Base-by-base conservation (phyloP, 2,113 vertebrate species). In the Lota lota region DNA sequence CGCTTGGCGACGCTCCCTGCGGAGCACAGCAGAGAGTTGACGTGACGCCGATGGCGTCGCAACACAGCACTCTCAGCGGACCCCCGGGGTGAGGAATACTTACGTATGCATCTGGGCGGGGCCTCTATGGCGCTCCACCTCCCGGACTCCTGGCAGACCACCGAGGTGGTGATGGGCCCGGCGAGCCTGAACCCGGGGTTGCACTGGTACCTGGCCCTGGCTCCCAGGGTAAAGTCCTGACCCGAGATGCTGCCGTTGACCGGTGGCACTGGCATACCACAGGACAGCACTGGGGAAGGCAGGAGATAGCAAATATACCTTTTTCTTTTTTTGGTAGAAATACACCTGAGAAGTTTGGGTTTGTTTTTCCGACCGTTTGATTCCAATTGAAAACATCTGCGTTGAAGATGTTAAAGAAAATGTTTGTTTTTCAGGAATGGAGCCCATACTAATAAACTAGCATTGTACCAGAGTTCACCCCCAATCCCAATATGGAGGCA, bases 181-280 rank as follows among this genome's bases (percentile, higher is more conserved):
- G 91, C 83, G 28, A 99, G 90, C 53, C 93, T 91, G 88, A 96
- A 98, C 63, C 97, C 97, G 0, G 93, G 89, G 57, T 92, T 93
- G 82, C 97, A 99, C 24, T 90, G 93, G 86, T 97, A 99, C 54
- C 93, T 54, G 0, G 95, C 95, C 68, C 85, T 94, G n/a, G 94
- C 94, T 0, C 96, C 94, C 28, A 98, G 87, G 0, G 95, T 97
- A 85, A 98, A 99, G 83, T 98, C 96, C 83, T 95, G 95, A 22
- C 95, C 96, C 20, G 92, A 93, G 12, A 97, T 94, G 0, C 94
- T 91, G 0, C 97, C 97, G 0, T 97, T 97, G 70, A 91, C 90
- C 0, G 97, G 97, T 59, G 95, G 92, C 22, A 90, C 81, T 15
- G 96, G 97, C 68, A 97, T 93, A 1, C 97, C 97, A 28, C 97